Conservation (phyloP, 2,797 vertebrate genomes). For the Phalanger gymnotis region DNA sequence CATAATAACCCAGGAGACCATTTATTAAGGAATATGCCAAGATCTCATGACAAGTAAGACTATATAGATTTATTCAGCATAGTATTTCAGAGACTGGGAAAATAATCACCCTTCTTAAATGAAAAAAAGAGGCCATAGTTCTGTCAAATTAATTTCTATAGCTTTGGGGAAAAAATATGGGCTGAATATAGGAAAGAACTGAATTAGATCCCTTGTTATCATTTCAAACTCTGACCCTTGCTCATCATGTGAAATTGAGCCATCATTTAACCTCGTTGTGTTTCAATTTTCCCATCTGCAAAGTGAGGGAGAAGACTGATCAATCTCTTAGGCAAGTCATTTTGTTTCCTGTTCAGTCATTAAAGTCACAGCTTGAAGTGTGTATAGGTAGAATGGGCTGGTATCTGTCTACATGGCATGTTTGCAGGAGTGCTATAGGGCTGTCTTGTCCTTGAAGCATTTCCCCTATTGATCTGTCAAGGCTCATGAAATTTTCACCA, state of each 20-base stretch:
- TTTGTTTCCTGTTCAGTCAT: slow-evolving; percentile 50
- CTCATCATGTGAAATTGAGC: slow-evolving; percentile 25
- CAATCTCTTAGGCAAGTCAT: slow-evolving; percentile 30
- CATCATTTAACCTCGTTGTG: neutral
- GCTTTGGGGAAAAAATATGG: slow-evolving; percentile 19
- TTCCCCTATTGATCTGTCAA: neutral
- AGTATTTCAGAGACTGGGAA: slow-evolving; percentile 36
- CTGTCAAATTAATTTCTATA: slow-evolving; percentile 43
- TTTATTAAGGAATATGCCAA: neutral
- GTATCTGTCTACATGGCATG: neutral
- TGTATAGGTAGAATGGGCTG: neutral
- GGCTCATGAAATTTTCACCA: neutral
- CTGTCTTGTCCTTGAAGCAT: neutral
- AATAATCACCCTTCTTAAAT: slow-evolving; percentile 45
- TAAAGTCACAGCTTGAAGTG: neutral
- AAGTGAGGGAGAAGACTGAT: slow-evolving; percentile 19
- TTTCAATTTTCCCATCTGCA: slow-evolving; percentile 56
- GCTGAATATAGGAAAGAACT: neutral
- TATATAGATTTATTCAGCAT: slow-evolving; percentile 34
- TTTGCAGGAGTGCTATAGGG: neutral
- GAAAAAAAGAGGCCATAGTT: slow-evolving; percentile 32
- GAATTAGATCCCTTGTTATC: neutral
- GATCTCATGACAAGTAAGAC: neutral
- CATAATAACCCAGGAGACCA: slow-evolving; percentile 36
- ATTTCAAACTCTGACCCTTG: slow-evolving; percentile 3